Conservation (phyloP, 2,888 invertebrate species). For the Ametastegia equiseti region DNA sequence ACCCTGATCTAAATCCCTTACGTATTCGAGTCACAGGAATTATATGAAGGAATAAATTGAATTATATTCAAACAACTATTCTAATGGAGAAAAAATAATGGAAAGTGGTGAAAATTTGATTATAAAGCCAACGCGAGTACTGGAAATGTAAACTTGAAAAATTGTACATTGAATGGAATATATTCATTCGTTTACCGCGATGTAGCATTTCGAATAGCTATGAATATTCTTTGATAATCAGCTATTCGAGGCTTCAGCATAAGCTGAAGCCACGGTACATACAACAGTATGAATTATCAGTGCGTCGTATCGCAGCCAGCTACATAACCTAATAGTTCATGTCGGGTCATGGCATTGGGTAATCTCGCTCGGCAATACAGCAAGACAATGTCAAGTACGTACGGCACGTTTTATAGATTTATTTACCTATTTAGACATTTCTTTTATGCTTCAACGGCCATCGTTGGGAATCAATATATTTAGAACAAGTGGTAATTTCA, state of each 20-base stretch:
- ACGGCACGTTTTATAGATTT: neutral
- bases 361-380: slow-evolving; percentile 30
- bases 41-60: too few species aligned
- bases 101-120: too few species aligned
- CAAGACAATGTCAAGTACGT: slow-evolving; percentile 41
- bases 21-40: too few species aligned
- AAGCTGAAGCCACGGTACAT: neutral
- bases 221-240: neutral
- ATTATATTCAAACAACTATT: too few species aligned
- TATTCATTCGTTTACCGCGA: too few species aligned
- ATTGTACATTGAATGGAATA: too few species aligned
- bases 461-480: neutral
- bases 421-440: neutral
- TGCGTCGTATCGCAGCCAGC: slow-evolving; percentile 8
- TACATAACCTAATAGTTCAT: slow-evolving; percentile 29
- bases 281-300: neutral
- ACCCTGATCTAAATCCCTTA: too few species aligned
- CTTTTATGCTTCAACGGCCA: neutral
- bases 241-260: neutral
- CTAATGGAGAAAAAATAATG: too few species aligned
- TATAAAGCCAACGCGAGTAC: too few species aligned
- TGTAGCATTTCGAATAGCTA: neutral
- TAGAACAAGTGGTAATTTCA: slow-evolving; percentile 52
- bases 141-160: too few species aligned
- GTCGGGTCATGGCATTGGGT: neutral